A percentile compares a stretch with the other conserved stretches of the same genome.
Evolutionary conservation across 2,113 vertebrate genomes (phyloP).

Genomic region (Pachyramphus minor): DNA sequence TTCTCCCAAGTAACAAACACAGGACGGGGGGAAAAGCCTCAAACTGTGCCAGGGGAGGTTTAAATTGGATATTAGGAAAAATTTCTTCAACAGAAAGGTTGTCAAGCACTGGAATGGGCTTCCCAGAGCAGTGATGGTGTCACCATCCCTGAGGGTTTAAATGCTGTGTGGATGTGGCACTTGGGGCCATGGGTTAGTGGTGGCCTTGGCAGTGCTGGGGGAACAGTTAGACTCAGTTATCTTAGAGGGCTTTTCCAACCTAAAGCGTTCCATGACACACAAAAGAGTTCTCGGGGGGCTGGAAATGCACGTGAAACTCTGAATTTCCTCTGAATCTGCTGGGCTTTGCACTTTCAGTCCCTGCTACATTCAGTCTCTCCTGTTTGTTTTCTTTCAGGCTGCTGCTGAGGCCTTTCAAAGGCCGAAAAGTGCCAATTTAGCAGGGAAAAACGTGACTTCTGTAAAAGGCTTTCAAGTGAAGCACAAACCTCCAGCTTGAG

Average conservation of each 20-base stretch:
- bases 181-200: neutral
- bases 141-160: neutral
- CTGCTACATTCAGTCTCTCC: neutral
- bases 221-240: neutral
- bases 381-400: neutral
- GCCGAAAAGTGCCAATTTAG: neutral
- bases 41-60: neutral
- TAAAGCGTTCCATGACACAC: neutral
- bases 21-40: neutral
- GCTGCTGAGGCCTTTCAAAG: neutral
- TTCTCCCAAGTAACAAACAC: neutral
- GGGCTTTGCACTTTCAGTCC: neutral
- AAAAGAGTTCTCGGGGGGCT: neutral
- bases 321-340: neutral
- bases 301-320: neutral
- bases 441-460: neutral
- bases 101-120: neutral
- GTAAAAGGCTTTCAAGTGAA: rapidly evolving
- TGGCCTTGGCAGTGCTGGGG: neutral
- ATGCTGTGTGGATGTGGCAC: neutral
- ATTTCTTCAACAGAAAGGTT: neutral
- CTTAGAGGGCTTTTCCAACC: neutral
- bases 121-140: neutral
- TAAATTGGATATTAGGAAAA: neutral
- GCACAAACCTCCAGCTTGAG: neutral